Percentiles rank a stretch among this genome's conserved stretches.
phyloP scores from a whole-genome alignment of 2,888 invertebrate genomes.

The Macaria notata region DNA sequence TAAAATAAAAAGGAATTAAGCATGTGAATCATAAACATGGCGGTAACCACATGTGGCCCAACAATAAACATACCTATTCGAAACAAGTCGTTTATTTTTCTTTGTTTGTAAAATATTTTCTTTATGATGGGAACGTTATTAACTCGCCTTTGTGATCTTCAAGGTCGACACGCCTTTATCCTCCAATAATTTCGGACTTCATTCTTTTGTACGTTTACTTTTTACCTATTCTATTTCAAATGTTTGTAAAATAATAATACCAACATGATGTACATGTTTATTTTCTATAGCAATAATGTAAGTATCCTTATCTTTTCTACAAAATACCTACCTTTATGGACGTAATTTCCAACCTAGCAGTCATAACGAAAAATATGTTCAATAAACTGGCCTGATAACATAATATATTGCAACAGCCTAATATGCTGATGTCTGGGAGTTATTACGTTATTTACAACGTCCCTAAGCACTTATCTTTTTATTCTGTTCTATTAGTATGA shows the following conservation, averaged over 20 bases:
- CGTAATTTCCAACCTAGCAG: background rate
- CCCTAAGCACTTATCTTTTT: conserved; percentile 31
- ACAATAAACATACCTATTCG: conserved; percentile 3
- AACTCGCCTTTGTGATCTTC: background rate
- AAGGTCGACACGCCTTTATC: background rate
- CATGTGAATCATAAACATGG: conserved; percentile 9
- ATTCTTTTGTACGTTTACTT: too few species aligned
- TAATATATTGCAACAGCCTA: background rate
- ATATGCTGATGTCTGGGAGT: conserved; percentile 33
- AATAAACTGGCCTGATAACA: too few species aligned
- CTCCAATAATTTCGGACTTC: too few species aligned
- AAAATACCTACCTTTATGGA: background rate
- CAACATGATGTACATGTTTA: too few species aligned
- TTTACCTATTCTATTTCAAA: too few species aligned
- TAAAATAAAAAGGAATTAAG: background rate
- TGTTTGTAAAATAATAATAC: too few species aligned
- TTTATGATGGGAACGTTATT: background rate
- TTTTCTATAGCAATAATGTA: too few species aligned
- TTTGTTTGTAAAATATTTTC: conserved; percentile 13
- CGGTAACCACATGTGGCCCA: conserved; percentile 8
- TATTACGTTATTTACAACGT: conserved; percentile 37
- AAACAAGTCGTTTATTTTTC: conserved; percentile 2
- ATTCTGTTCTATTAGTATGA: conserved; percentile 36
- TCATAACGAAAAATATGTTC: too few species aligned
- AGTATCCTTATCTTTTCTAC: background rate